A percentile compares a stretch with the other conserved stretches of the same genome.
These are phyloP conservation scores for Urosaurus nigricauda DNA, from an alignment of 2,797 vertebrate species.

Conservation along the genomic window DNA sequence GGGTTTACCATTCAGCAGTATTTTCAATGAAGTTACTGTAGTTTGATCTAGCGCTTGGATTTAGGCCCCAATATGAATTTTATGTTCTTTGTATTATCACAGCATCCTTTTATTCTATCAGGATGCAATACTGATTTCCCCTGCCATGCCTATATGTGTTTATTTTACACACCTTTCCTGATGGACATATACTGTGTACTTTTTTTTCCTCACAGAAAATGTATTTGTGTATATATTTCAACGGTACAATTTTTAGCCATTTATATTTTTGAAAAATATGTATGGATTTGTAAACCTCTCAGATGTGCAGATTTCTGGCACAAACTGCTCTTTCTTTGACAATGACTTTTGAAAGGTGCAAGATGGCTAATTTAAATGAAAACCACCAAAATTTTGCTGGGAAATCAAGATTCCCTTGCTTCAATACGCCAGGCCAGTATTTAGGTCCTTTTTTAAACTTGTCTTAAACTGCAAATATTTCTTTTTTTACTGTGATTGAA, in stretches of 20 bases:
- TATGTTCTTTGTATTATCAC: neutral
- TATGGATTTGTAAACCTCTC: neutral
- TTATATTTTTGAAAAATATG: neutral
- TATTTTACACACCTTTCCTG: neutral
- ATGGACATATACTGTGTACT: neutral
- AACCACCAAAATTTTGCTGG: neutral
- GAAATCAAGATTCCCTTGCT: neutral
- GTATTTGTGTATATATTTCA: neutral
- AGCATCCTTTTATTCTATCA: neutral
- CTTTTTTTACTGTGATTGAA: neutral
- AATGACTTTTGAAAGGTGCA: neutral
- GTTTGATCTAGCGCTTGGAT: too few relatives aligned
- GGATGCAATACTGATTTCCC: neutral
- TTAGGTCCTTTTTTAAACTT: neutral
- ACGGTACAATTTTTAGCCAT: neutral
- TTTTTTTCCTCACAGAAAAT: neutral
- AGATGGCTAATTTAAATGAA: neutral
- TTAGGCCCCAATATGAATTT: neutral
- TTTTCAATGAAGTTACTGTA: too few relatives aligned
- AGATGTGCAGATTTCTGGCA: neutral
- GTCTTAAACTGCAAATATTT: neutral
- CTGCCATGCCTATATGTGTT: neutral
- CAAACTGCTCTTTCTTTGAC: neutral
- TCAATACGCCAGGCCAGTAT: neutral
- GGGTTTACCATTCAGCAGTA: too few relatives aligned